Conservation (phyloP, 2,797 vertebrate genomes). For the Arctocebus calabarensis region DNA sequence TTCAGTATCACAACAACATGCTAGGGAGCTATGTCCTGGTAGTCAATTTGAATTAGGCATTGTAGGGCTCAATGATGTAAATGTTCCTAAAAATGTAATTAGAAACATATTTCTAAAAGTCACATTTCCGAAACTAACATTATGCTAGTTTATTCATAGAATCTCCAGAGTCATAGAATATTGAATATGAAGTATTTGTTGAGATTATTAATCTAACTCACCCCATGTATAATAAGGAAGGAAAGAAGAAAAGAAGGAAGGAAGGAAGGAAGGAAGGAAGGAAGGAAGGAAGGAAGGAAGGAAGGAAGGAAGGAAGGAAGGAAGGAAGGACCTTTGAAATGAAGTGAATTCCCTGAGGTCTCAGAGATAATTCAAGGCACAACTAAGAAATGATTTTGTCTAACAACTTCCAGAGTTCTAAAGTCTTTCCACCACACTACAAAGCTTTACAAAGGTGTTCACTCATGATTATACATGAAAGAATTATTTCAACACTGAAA, state of each 20-base stretch:
- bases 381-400: not conserved
- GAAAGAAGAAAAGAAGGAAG: too few relatives aligned
- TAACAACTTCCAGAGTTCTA: not conserved
- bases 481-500: not conserved
- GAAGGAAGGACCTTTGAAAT: not conserved
- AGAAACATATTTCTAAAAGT: not conserved
- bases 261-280: too few relatives aligned
- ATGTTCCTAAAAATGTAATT: not conserved
- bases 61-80: not conserved
- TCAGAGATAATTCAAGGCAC: not conserved
- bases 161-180: not conserved
- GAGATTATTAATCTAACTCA: not conserved
- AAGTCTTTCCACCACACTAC: not conserved
- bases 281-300: too few relatives aligned
- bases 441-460: not conserved
- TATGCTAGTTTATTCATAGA: not conserved
- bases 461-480: not conserved
- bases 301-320: not conserved
- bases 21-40: not conserved
- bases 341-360: not conserved
- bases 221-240: not conserved
- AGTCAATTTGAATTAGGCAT: not conserved
- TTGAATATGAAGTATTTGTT: not conserved
- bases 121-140: constrained; percentile 5
- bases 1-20: not conserved